These are phyloP conservation scores for Drosophila hydei DNA, from an alignment of 1,140 invertebrate genomes.

Conservation along the genomic window DNA sequence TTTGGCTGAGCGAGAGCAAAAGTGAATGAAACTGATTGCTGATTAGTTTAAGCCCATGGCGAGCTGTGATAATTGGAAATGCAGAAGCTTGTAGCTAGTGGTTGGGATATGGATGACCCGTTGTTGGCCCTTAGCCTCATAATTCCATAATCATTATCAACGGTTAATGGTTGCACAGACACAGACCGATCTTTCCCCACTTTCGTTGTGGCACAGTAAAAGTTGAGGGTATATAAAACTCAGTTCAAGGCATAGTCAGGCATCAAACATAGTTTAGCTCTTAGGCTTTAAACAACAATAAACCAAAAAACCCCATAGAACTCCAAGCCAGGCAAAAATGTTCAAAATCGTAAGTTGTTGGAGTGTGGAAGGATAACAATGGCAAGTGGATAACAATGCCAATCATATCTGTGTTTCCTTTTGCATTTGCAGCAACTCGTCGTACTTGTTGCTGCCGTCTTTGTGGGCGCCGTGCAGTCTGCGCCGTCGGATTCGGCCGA, in stretches of 20 bases:
- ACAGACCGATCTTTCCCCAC: slow-evolving; percentile 39
- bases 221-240: slow-evolving; percentile 59
- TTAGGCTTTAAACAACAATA: slow-evolving; percentile 63
- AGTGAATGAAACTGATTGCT: slow-evolving; percentile 44
- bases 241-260: slow-evolving; percentile 33
- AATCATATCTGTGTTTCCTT: neutral
- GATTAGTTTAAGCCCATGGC: slow-evolving; percentile 42
- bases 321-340: slow-evolving; percentile 70
- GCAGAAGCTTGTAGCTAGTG: slow-evolving; percentile 50
- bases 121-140: slow-evolving; percentile 18
- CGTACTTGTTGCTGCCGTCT: slow-evolving; percentile 7
- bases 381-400: neutral
- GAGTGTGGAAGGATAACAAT: neutral
- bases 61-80: slow-evolving; percentile 68
- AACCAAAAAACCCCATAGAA: slow-evolving; percentile 43
- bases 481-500: slow-evolving; percentile 61
- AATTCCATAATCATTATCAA: slow-evolving; percentile 46
- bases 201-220: slow-evolving; percentile 49
- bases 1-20: slow-evolving; percentile 20
- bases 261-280: slow-evolving; percentile 74
- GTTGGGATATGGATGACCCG: slow-evolving; percentile 16
- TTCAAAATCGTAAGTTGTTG: slow-evolving; percentile 65
- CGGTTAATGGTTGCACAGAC: slow-evolving; percentile 56
- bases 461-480: slow-evolving; percentile 28
- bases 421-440: slow-evolving; percentile 37